These are phyloP conservation scores for Xerus inauris DNA, from an alignment of 2,113 vertebrate genomes.

Conservation along the genomic window DNA sequence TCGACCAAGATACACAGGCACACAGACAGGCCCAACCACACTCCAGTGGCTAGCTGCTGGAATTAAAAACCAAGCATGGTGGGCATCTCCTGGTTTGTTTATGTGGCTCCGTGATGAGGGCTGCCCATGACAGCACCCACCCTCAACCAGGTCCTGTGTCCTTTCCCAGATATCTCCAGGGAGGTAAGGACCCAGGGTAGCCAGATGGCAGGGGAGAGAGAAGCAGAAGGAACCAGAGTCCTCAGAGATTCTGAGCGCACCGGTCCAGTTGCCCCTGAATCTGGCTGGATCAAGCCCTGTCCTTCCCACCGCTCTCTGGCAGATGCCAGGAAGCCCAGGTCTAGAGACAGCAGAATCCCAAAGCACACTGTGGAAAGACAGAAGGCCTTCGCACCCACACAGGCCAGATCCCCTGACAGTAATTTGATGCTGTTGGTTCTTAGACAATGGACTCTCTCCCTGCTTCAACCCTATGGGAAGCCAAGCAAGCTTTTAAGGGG, in stretches of 20 bases:
- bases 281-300: background rate
- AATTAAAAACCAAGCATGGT: no score
- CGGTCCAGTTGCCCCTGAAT: background rate
- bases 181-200: background rate
- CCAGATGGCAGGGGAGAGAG: no score
- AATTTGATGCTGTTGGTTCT: background rate
- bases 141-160: rapidly evolving
- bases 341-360: background rate
- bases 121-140: no score
- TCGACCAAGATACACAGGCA: background rate
- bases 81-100: rapidly evolving
- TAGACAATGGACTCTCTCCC: background rate
- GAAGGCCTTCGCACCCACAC: background rate
- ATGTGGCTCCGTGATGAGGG: background rate
- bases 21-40: rapidly evolving
- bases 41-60: rapidly evolving
- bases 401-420: background rate
- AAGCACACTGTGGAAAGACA: rapidly evolving
- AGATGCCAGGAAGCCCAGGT: no score
- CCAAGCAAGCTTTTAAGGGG: no score
- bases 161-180: background rate
- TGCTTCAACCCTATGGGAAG: background rate
- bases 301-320: background rate
- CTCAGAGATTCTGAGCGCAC: background rate
- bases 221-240: no score